Conservation (phyloP, 2,113 vertebrate genomes). For the Synchiropus splendidus region DNA sequence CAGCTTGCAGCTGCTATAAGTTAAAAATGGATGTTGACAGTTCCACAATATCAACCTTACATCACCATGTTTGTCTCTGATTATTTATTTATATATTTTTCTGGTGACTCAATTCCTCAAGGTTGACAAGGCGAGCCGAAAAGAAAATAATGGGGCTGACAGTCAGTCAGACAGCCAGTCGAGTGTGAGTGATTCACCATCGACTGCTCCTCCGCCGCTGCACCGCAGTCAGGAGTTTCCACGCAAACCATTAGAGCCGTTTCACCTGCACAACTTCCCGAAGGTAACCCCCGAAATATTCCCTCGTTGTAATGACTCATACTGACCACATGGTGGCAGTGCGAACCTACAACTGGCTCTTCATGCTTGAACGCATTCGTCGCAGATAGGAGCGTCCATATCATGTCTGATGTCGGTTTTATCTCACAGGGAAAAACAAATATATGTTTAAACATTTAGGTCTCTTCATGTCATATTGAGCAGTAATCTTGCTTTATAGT, state of each 20-base stretch:
- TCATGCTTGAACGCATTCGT: fast-evolving
- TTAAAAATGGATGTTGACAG: not conserved
- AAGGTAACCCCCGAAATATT: slow-evolving; percentile 39
- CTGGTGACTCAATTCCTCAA: slow-evolving; percentile 25
- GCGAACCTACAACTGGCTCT: slow-evolving; percentile 25
- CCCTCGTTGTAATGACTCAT: not conserved
- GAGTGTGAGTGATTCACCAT: slow-evolving; percentile 57
- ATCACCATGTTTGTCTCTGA: not conserved
- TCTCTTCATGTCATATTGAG: too few species aligned
- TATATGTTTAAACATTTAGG: too few species aligned
- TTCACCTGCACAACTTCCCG: slow-evolving; percentile 65
- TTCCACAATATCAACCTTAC: too few species aligned
- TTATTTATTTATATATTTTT: slow-evolving; percentile 7
- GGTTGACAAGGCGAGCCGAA: slow-evolving; percentile 57
- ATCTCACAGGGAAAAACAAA: too few species aligned
- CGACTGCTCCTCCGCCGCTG: slow-evolving; percentile 41
- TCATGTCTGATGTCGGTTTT: too few species aligned
- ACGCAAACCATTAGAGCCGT: slow-evolving; percentile 57
- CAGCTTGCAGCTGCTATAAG: too few species aligned
- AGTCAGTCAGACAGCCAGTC: slow-evolving; percentile 62
- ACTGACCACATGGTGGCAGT: slow-evolving; percentile 41
- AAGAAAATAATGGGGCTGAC: slow-evolving; percentile 57
- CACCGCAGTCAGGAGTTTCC: slow-evolving; percentile 61
- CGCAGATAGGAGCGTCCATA: too few species aligned
- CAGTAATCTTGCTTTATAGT: too few species aligned